Conservation (phyloP, 2,888 invertebrate species). For the Noctuana brunneofusca region DNA sequence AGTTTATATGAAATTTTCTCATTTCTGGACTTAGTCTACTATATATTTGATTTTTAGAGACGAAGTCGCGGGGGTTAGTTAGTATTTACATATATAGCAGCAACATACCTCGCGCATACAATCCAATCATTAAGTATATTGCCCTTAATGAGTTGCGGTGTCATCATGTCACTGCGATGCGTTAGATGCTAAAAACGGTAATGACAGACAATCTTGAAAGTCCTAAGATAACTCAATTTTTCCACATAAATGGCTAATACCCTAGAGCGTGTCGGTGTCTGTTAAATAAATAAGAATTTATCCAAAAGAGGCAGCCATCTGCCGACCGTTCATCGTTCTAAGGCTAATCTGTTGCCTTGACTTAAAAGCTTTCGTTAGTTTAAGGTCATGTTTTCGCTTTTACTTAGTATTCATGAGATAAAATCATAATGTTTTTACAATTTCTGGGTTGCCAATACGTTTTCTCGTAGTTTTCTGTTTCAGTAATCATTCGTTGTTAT, state of each 20-base stretch:
- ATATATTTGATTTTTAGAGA: constrained; percentile 14
- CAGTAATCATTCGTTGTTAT: no score
- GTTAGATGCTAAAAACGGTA: constrained; percentile 46
- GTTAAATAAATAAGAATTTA: constrained; percentile 7
- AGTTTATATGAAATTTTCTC: no score
- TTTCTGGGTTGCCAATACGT: no score
- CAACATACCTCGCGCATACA: constrained; percentile 27
- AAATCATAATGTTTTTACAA: neutral
- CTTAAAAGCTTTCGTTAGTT: constrained; percentile 19
- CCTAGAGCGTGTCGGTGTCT: neutral
- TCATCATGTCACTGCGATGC: constrained; percentile 26
- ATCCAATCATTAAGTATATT: constrained; percentile 33
- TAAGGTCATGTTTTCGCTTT: neutral
- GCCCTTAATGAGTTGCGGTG: constrained; percentile 37
- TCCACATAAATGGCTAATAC: constrained; percentile 19
- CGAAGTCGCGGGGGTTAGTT: no score
- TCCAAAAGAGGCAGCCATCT: constrained; percentile 20
- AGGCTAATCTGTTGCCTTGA: constrained; percentile 28
- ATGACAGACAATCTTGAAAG: constrained; percentile 43
- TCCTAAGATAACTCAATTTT: constrained; percentile 19
- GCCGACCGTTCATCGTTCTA: constrained; percentile 18
- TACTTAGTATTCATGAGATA: neutral
- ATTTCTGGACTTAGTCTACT: no score
- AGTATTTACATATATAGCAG: constrained; percentile 20
- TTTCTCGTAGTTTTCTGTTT: no score